Base-by-base conservation (phyloP, 2,797 vertebrate species). In the Brachymystax lenok region DNA sequence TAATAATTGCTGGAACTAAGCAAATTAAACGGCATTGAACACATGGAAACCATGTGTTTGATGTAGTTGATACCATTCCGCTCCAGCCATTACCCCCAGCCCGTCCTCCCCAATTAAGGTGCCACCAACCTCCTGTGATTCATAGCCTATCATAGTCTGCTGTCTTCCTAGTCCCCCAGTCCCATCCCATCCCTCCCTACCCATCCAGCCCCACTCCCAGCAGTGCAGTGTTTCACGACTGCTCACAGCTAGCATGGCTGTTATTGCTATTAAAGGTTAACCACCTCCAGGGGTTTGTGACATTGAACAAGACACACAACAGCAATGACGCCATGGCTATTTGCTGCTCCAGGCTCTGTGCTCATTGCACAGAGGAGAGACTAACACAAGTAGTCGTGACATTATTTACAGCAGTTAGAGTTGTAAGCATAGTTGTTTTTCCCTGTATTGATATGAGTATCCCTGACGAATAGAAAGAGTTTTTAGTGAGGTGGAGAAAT, bases 261-360 rank as follows among this genome's bases (percentile, higher is more conserved):
- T 88, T 78, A 85, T 72, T 79, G 81, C 78, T 79, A 82, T 85
- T 89, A 70, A 88, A 88, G 85, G 87, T 81, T 82, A 85, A 84
- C 74, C 73, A 88, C 78, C 71, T 81, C 77, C 33, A 74, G 79
- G 80, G 35, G 46, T 77, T 74, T 63, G 82, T 83, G 77, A 80
- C 84, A 81, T 71, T 21, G 77, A 88, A 75, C 77, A 80, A 77
- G 84, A 85, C 35, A 75, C 68, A 82, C 70, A 81, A 82, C 77
- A 81, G 67, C 40, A 13, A 46, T 74, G 69, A 84, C 28, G 64
- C 72, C 1, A 30, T 0, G 67, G 64, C 79, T 86, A 83, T 87
- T 83, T 84, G 69, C 84, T 82, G 78, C 54, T 40, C 24, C 54
- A 27, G 75, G 7, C 4, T 7, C 33, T 35, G 33, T 35, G 30